Evolutionary conservation across 2,113 vertebrate species (phyloP), one percentile per base, ranked within the genome.

Genomic region (Gobio gobio): DNA sequence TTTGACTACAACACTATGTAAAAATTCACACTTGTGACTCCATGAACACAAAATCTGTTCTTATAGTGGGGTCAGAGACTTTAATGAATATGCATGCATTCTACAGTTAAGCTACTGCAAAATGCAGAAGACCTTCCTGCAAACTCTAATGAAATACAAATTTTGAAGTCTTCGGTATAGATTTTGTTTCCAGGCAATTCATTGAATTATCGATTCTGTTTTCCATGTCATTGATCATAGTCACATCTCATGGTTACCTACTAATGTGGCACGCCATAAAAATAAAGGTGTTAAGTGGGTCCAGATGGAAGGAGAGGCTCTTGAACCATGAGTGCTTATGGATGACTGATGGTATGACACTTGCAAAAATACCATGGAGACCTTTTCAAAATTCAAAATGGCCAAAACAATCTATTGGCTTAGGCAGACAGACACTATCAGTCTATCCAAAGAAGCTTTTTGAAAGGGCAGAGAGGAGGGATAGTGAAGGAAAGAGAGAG

Each of bases 341-440:
- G 84, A 87, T 89, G 87, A 89, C 87, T 89, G 87, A 89, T 88
- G 73, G 51, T 43, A 43, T 82, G 85, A 78, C 89, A 92, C 91
- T 93, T 73, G 79, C 77, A 83, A 85, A 89, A 86, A 89, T 89
- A 90, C 85, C 87, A 73, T 82, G 18, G 22, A 93, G 93, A 94
- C 93, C 93, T 94, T 94, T 94, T 95, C 91, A 94, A 93, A 92
- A 94, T 95, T 88, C 86, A 82, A 83, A 85, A 72, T 74, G 81
- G 90, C 88, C 73, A 51, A 88, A 87, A 87, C 88, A 92, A 92
- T 93, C 91, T 89, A 26, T 5, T 33, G 86, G 88, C 87, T 78
- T 77, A 87, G 90, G 88, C 88, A 83, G 88, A 79, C 49, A 88
- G 88, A 88, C 90, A 90, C 88, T 86, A 87, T 86, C 84, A 64